Evolutionary conservation across 2,888 invertebrate species (phyloP), one percentile per base, ranked within the genome.

Genomic region (Drosophila lutescens): DNA sequence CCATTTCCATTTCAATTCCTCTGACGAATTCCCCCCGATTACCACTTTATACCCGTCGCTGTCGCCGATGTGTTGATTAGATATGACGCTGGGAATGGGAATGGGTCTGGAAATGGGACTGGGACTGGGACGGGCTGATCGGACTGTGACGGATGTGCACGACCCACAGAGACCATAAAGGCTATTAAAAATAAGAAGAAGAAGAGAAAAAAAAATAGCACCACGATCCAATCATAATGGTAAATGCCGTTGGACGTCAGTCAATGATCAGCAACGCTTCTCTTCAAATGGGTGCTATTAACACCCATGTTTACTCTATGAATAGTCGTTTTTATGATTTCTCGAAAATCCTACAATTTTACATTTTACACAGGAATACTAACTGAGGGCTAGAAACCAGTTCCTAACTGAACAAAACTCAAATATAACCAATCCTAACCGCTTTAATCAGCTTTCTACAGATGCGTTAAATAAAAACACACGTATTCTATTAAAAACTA

Each of bases 131-230:
- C 46, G 55, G 68, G 46, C 63, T 62, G 63, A 63, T 49, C 63
- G 63, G 34, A 57, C 32, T 43, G 67, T 80, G 86, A 80, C 68
- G 80, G 66, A 80, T 76, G 76, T 74, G 66, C 63, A 77, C 76
- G 73, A 77, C 62, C 62, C 62, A 60, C 47, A 49, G 46, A 41
- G 50, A 57, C 51, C 62, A 79, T 75, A 78, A 51, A 74, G 57
- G 54, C 58, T 59, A 59, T 59, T 59, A 59, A 62, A 49, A 40
- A 59, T 55, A 44, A 40, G 56, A 61, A 15, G 34, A 59, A 58
- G 10, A 55, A 55, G 40, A 59, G 10, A 55, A 55, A 36, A 59
- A 32, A 77, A 65, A 51, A 51, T 63, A 60, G 34, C 53, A 47
- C 44, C 32, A 62, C 59, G 46, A 76, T 60, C 59, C 69, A 60